Base-by-base conservation (phyloP, 2,113 vertebrate genomes). In the Erythrolamprus reginae region DNA sequence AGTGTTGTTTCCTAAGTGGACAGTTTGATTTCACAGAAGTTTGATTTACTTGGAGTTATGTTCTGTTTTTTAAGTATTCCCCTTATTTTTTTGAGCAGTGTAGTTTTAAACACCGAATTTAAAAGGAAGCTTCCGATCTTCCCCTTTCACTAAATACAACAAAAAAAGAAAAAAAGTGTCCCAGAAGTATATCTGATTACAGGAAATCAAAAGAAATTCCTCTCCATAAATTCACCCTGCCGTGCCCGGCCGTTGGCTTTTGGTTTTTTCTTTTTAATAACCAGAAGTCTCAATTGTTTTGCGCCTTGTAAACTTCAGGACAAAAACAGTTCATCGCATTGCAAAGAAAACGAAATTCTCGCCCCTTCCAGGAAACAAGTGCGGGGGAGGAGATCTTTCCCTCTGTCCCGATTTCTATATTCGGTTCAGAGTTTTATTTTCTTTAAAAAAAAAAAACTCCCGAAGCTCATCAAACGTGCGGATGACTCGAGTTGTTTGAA, bases 401-500 rank as follows among this genome's bases (percentile, higher is more conserved):
- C 48, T 58, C 45, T 91, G 82, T 26, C 42, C 84, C 89, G 13
- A 58, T 90, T 82, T 65, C 23, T 15, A 12, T 52, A 48, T 47
- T 89, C 92, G 88, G 48, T 6, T 7, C 53, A 83, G 77, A 45
- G n/a, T 77, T 77, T 24, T 51, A 51, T 90, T 93, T 70, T 65
- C 0, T 5, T 87, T 92, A 86, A 89, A 94, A 6, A 86, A 92
- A 86, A 89, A 94, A 6, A 86, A 92, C 88, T n/a, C 47, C 70
- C 92, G 70, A 94, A 93, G 92, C 92, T 93, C 93, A 93, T 94
- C 94, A 92, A 92, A 92, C 82, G 92, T 85, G 90, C 89, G 88
- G 95, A 95, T 95, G 95, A 42, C 93, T 92, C 28, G 94, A 94
- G 93, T 95, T 92, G 94, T 96, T 95, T 93, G 95, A 93, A 95